Percentiles rank a stretch among this genome's conserved stretches.
Evolutionary conservation across 2,113 vertebrate genomes (phyloP).

Genomic region (Chloebia gouldiae): DNA sequence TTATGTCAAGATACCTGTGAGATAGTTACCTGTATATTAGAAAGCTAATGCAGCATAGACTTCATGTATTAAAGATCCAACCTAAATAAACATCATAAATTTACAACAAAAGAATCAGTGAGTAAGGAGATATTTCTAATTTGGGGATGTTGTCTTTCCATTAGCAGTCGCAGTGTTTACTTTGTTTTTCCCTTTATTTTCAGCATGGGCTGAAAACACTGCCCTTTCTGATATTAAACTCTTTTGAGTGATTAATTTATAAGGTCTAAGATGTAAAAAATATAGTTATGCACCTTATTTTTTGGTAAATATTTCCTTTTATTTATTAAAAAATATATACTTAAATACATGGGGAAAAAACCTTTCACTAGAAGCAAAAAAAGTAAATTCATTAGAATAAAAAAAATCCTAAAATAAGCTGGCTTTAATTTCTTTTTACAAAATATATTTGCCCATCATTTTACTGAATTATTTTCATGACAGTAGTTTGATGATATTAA

Average conservation of each 20-base stretch:
- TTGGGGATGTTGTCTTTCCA: neutral
- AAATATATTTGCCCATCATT: neutral
- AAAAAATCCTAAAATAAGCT: neutral
- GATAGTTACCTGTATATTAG: neutral
- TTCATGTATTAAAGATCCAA: neutral
- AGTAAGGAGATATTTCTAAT: neutral
- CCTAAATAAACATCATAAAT: neutral
- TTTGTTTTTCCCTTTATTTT: neutral
- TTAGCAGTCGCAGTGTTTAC: neutral
- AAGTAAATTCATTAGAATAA: neutral
- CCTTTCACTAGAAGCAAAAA: neutral
- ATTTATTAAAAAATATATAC: neutral
- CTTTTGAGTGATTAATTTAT: neutral
- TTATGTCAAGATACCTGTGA: neutral
- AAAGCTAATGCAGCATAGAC: neutral
- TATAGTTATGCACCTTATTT: neutral
- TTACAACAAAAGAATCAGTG: neutral
- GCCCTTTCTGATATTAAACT: accelerated
- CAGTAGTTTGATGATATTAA: neutral
- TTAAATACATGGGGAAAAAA: neutral
- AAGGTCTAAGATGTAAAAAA: neutral
- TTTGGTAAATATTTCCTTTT: neutral
- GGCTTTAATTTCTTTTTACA: accelerated
- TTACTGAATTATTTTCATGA: neutral
- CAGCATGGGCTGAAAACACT: neutral